These are phyloP conservation scores for human DNA, from an alignment of 2,113 vertebrate genomes.

Conservation along the genomic window DNA sequence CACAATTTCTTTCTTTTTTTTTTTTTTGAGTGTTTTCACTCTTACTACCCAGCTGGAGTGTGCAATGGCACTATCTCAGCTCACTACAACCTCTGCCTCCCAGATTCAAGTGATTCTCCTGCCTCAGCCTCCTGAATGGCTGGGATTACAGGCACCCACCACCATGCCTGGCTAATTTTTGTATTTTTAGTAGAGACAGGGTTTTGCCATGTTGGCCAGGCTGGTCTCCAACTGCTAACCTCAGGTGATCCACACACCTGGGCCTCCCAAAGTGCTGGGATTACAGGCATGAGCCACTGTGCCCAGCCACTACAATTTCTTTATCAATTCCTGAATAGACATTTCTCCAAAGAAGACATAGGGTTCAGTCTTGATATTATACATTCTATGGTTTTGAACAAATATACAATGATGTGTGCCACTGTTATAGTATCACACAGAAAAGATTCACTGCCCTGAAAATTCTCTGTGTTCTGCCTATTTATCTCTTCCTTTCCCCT, in stretches of 20 bases:
- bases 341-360: background rate
- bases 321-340: background rate
- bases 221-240: too few relatives aligned
- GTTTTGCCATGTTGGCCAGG: too few relatives aligned
- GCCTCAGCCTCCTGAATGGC: too few relatives aligned
- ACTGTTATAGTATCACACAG: background rate
- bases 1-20: background rate
- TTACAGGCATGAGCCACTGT: too few relatives aligned
- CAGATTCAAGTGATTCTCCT: too few relatives aligned
- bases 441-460: background rate
- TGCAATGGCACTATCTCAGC: accelerated
- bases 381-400: background rate
- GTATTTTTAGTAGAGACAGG: too few relatives aligned
- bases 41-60: too few relatives aligned
- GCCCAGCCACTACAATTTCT: background rate
- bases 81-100: too few relatives aligned
- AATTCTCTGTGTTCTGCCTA: background rate
- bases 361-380: background rate
- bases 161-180: too few relatives aligned
- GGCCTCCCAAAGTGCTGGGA: too few relatives aligned
- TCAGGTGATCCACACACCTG: too few relatives aligned
- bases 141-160: accelerated
- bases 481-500: background rate
- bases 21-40: too few relatives aligned
- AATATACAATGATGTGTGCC: background rate